These are phyloP conservation scores for Phorcus lineatus DNA, from an alignment of 2,888 invertebrate genomes.

Conservation along the genomic window DNA sequence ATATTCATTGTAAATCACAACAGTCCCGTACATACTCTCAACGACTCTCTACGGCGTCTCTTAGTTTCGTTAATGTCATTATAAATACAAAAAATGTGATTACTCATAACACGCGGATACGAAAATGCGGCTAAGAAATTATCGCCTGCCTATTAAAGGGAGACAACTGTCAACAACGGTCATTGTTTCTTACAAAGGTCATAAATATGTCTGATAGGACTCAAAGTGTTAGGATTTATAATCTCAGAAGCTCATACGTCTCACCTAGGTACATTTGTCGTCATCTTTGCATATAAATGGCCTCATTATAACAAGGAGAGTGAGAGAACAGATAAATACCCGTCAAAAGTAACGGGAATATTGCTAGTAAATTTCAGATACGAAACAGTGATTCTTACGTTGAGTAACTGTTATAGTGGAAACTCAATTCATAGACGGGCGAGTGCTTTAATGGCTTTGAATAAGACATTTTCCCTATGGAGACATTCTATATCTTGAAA, in stretches of 20 bases:
- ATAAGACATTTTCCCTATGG: too few relatives aligned
- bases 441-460: too few relatives aligned
- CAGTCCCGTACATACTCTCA: too few relatives aligned
- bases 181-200: constrained; percentile 11
- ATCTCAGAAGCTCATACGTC: background rate
- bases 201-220: background rate
- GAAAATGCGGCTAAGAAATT: background rate
- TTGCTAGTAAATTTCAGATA: too few relatives aligned
- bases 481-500: too few relatives aligned
- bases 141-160: constrained; percentile 2
- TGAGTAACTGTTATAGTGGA: too few relatives aligned
- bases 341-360: background rate
- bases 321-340: constrained; percentile 19
- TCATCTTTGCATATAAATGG: background rate
- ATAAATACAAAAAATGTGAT: too few relatives aligned
- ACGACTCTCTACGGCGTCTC: too few relatives aligned
- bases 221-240: background rate
- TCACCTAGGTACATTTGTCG: background rate
- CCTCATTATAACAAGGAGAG: background rate
- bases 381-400: too few relatives aligned
- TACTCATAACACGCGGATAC: background rate
- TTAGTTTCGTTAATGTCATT: too few relatives aligned
- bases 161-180: constrained; percentile 13
- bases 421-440: too few relatives aligned
- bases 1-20: too few relatives aligned